phyloP scores from a whole-genome alignment of 2,797 vertebrate genomes.

The Acipenser ruthenus region DNA sequence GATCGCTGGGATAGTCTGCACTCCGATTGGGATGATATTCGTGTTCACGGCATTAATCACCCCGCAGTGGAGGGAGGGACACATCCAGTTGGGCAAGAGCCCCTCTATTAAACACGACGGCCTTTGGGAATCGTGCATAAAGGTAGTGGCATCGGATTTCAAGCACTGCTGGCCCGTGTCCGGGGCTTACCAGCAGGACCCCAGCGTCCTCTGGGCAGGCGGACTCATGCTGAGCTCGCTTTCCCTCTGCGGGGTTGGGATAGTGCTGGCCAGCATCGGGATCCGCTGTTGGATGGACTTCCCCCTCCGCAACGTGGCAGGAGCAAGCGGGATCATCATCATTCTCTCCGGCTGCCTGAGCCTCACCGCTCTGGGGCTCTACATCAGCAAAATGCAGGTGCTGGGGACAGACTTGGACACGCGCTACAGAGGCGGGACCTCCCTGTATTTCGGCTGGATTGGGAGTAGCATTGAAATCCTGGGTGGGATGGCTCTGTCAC shows the following conservation, averaged over 20 bases:
- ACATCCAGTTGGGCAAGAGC: slow-evolving; percentile 41
- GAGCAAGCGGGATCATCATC: slow-evolving; percentile 57
- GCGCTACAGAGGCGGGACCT: slow-evolving; percentile 46
- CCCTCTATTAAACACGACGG: slow-evolving; percentile 52
- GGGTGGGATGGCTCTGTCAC: slow-evolving; percentile 51
- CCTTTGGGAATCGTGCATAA: slow-evolving; percentile 67
- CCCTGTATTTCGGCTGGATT: slow-evolving; percentile 68
- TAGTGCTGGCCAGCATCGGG: slow-evolving; percentile 59
- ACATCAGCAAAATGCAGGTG: slow-evolving; percentile 51
- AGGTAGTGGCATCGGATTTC: slow-evolving; percentile 58
- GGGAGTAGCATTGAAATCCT: slow-evolving; percentile 60
- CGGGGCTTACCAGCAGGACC: slow-evolving; percentile 52
- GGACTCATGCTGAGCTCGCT: slow-evolving; percentile 58
- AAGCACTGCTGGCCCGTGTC: slow-evolving; percentile 64
- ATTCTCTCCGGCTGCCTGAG: slow-evolving; percentile 54
- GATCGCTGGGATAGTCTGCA: slow-evolving; percentile 66
- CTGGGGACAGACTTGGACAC: slow-evolving; percentile 41
- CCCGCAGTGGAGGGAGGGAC: slow-evolving; percentile 66
- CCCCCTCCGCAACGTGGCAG: slow-evolving; percentile 56
- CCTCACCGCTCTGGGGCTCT: slow-evolving; percentile 51
- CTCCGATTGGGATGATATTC: slow-evolving; percentile 62
- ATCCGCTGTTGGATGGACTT: slow-evolving; percentile 65
- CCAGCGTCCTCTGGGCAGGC: slow-evolving; percentile 48
- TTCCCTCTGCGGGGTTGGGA: slow-evolving; percentile 61
- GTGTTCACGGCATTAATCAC: slow-evolving; percentile 69